phyloP scores from a whole-genome alignment of 2,888 invertebrate species.

The Choreutis nemorana region DNA sequence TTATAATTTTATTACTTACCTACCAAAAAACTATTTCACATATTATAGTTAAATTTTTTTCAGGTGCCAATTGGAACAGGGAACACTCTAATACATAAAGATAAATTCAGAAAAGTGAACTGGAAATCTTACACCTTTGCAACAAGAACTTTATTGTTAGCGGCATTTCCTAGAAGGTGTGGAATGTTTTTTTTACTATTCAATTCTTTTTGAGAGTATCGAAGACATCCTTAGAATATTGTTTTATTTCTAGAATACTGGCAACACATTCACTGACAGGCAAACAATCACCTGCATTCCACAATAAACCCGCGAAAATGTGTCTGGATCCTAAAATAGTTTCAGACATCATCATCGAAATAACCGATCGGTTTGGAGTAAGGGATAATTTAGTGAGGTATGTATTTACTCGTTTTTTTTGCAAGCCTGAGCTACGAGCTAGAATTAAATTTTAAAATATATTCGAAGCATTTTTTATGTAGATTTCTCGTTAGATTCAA shows the following conservation, averaged over 20 bases:
- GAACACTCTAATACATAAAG: constrained; percentile 41
- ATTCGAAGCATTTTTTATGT: too few species aligned
- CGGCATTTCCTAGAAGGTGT: constrained; percentile 50
- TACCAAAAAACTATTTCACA: too few species aligned
- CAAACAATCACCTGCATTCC: constrained; percentile 65
- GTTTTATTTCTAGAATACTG: constrained; percentile 38
- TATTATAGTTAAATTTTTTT: constrained; percentile 11
- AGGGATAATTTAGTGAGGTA: constrained; percentile 61
- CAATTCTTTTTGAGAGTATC: not conserved
- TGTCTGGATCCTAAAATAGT: constrained; percentile 62
- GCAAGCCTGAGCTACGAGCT: not conserved
- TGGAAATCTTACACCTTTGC: constrained; percentile 57
- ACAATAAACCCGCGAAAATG: constrained; percentile 48
- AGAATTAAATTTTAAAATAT: too few species aligned
- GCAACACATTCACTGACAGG: constrained; percentile 70
- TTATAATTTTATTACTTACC: too few species aligned
- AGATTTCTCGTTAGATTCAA: too few species aligned
- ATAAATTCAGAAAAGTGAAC: constrained; percentile 44
- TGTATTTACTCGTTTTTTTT: constrained; percentile 9
- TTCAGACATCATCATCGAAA: constrained; percentile 62
- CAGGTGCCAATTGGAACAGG: constrained; percentile 56
- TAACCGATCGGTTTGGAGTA: constrained; percentile 53
- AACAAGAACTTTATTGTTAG: constrained; percentile 51
- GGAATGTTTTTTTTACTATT: constrained; percentile 4
- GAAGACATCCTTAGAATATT: not conserved